Percentiles rank a stretch among this genome's conserved stretches.
phyloP scores from a whole-genome alignment of 2,113 vertebrate genomes.

The Craseonycteris thonglongyai region DNA sequence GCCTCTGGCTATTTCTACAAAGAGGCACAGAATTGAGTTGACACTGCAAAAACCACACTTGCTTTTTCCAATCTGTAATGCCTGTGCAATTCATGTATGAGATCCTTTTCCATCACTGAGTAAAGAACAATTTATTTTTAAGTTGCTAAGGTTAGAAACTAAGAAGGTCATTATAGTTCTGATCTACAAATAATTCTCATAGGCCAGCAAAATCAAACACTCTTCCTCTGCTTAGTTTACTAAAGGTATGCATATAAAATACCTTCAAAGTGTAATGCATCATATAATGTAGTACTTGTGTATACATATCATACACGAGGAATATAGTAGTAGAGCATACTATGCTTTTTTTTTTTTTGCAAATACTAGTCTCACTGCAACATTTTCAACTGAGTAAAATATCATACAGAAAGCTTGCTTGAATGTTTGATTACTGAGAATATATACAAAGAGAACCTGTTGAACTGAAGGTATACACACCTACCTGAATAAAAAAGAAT shows the following conservation, averaged over 20 bases:
- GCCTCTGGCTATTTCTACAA: background rate
- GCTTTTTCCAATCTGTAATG: background rate
- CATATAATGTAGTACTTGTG: background rate
- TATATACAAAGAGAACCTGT: background rate
- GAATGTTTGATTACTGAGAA: background rate
- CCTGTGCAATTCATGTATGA: background rate
- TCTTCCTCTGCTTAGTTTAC: background rate
- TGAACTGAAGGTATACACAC: background rate
- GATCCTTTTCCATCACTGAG: background rate
- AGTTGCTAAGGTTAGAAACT: background rate
- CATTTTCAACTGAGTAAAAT: background rate
- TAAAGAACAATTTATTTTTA: background rate
- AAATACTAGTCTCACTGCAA: background rate
- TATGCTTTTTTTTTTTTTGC: background rate
- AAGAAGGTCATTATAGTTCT: background rate
- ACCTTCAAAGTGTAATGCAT: background rate
- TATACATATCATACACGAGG: background rate
- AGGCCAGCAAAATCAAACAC: background rate
- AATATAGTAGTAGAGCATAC: background rate
- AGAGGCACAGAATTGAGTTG: background rate
- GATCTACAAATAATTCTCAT: constrained; percentile 5
- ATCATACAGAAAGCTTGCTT: too few relatives aligned
- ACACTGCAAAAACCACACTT: background rate
- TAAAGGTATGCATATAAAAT: background rate
- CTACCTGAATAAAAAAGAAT: background rate